Percentiles rank a stretch among this genome's conserved stretches.
Conservation (phyloP, 2,888 invertebrate genomes). For the Eristalis intricaria region DNA sequence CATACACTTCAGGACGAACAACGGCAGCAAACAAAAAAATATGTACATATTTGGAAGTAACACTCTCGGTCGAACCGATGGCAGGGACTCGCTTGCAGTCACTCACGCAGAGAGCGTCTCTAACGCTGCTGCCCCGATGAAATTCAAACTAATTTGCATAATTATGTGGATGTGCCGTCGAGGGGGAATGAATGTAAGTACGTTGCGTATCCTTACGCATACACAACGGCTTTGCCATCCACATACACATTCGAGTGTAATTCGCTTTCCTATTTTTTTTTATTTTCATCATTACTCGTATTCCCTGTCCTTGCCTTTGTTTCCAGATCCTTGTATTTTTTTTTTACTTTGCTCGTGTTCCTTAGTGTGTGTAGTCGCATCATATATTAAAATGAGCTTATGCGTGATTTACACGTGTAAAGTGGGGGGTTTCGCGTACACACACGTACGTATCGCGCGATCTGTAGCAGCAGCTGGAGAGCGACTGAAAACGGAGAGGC, state of each 20-base stretch:
- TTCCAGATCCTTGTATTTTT: constrained; percentile 37
- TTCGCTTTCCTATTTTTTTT: constrained; percentile 59
- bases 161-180: constrained; percentile 63
- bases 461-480: constrained; percentile 58
- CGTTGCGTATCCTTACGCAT: constrained; percentile 63
- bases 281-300: constrained; percentile 48
- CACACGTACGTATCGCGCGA: background rate
- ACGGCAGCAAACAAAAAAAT: background rate
- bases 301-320: constrained; percentile 60
- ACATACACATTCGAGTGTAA: constrained; percentile 60
- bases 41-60: background rate
- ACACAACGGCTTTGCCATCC: constrained; percentile 33
- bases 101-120: constrained; percentile 39
- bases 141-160: constrained; percentile 68
- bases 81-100: constrained; percentile 34
- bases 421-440: constrained; percentile 38
- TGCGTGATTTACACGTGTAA: constrained; percentile 71
- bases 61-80: background rate
- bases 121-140: constrained; percentile 38
- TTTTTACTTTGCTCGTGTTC: constrained; percentile 25
- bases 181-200: constrained; percentile 58
- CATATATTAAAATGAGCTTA: constrained; percentile 70
- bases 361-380: constrained; percentile 61
- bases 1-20: constrained; percentile 4
- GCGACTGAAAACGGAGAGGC: constrained; percentile 30